Percentiles rank a stretch among this genome's conserved stretches.
Conservation (phyloP, 2,797 vertebrate genomes). For the Hydrocynus forskahlii region DNA sequence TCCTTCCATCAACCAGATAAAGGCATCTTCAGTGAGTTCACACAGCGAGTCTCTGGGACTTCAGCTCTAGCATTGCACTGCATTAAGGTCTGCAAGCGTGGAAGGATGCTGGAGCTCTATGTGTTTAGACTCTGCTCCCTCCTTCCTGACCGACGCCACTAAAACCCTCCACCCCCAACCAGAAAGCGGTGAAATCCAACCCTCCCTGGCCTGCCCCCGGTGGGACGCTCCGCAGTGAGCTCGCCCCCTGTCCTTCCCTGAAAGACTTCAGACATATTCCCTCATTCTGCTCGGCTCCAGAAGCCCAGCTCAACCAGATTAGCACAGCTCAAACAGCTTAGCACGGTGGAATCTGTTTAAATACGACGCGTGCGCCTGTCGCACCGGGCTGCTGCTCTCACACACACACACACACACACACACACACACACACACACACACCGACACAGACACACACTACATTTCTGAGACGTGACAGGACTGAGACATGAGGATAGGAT, state of each 20-base stretch:
- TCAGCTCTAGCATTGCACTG: background rate
- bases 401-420: constrained; percentile 14
- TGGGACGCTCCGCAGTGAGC: constrained; percentile 52
- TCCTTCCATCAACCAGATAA: background rate
- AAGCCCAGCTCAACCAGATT: background rate
- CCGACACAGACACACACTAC: too few relatives aligned
- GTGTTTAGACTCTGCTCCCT: constrained; percentile 6
- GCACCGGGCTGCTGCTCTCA: background rate
- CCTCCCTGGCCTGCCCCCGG: constrained; percentile 63
- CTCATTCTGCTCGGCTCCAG: constrained; percentile 52
- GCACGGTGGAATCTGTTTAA: constrained; percentile 50
- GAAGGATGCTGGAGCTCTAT: constrained; percentile 13
- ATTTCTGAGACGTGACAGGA: constrained; percentile 33
- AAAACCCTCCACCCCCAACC: constrained; percentile 61
- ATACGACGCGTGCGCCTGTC: background rate
- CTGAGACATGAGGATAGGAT: constrained; percentile 34
- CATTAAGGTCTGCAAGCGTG: constrained; percentile 2
- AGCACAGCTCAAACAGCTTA: constrained; percentile 52
- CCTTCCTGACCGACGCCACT: constrained; percentile 17
- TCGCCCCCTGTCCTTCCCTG: constrained; percentile 47
- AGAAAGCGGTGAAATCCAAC: constrained; percentile 77
- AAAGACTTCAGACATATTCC: constrained; percentile 67
- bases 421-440: constrained; percentile 5
- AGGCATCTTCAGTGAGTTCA: constrained; percentile 1
- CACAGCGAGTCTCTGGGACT: background rate